A percentile compares a stretch with the other conserved stretches of the same genome.
phyloP scores from a whole-genome alignment of 2,888 invertebrate genomes.

The Lypha dubia region DNA sequence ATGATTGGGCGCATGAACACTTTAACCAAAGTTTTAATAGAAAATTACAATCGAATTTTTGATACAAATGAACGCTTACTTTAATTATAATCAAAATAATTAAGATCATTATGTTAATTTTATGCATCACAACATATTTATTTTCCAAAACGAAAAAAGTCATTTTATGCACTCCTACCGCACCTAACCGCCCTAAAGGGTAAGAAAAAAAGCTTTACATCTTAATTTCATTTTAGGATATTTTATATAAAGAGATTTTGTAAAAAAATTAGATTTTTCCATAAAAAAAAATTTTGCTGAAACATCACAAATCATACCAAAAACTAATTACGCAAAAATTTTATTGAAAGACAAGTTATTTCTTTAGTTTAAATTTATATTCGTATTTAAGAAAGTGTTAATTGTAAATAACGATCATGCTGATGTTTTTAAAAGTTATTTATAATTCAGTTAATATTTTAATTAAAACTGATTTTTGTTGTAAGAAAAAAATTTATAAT shows the following conservation, averaged over 20 bases:
- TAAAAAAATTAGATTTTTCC: background rate
- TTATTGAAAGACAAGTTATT: slow-evolving; percentile 55
- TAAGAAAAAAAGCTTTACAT: slow-evolving; percentile 57
- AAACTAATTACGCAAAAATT: slow-evolving; percentile 42
- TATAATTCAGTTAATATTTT: slow-evolving; percentile 9
- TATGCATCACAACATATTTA: slow-evolving; percentile 28
- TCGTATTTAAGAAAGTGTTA: slow-evolving; percentile 3
- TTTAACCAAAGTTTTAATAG: slow-evolving; percentile 82
- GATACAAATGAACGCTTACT: slow-evolving; percentile 81
- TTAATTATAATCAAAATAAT: slow-evolving; percentile 37
- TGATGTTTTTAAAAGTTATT: slow-evolving; percentile 25
- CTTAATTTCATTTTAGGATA: slow-evolving; percentile 41
- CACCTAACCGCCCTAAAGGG: too few relatives aligned
- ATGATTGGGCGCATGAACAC: slow-evolving; percentile 82
- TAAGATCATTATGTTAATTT: slow-evolving; percentile 14
- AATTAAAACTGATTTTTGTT: background rate
- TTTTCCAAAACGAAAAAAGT: slow-evolving; percentile 18
- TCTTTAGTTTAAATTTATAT: background rate
- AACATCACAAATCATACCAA: slow-evolving; percentile 67
- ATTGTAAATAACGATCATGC: background rate
- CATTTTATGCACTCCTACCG: background rate
- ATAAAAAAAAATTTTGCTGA: slow-evolving; percentile 8
- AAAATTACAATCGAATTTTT: slow-evolving; percentile 82
- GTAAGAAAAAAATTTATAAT: background rate
- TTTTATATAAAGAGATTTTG: background rate